Conservation (phyloP, 1,140 invertebrate genomes). For the Dufourea novaeangliae region DNA sequence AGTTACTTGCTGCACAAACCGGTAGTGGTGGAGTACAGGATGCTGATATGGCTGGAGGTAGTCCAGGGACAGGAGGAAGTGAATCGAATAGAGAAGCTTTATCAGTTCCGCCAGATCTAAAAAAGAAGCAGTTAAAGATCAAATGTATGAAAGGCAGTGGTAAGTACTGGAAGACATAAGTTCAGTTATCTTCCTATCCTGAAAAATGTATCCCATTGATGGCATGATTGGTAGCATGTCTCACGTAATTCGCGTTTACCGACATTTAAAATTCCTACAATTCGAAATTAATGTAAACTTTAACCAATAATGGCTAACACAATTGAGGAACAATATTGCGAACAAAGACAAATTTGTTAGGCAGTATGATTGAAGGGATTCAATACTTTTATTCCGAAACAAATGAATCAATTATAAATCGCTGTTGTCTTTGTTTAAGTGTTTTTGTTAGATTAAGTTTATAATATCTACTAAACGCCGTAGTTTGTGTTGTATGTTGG, state of each 20-base stretch:
- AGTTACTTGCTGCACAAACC: slow-evolving; percentile 72
- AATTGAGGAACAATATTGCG: background rate
- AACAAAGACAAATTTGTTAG: background rate
- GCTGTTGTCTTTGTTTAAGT: slow-evolving; percentile 33
- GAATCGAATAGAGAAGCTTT: slow-evolving; percentile 77
- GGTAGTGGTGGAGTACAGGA: slow-evolving; percentile 76
- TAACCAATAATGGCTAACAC: background rate
- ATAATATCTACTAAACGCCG: slow-evolving; percentile 3
- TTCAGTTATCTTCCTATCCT: slow-evolving; percentile 41
- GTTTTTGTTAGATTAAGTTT: slow-evolving; percentile 19
- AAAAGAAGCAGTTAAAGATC: slow-evolving; percentile 78
- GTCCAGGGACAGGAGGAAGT: slow-evolving; percentile 73
- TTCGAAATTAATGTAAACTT: slow-evolving; percentile 24
- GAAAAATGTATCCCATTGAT: slow-evolving; percentile 24
- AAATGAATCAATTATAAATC: background rate
- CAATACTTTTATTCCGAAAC: slow-evolving; percentile 1
- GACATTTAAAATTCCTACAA: slow-evolving; percentile 20
- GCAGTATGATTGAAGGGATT: slow-evolving; percentile 9
- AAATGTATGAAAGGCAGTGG: slow-evolving; percentile 78
- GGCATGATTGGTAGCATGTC: slow-evolving; percentile 13
- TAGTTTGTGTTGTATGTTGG: slow-evolving; percentile 9
- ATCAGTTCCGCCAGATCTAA: slow-evolving; percentile 73
- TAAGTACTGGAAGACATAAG: slow-evolving; percentile 80
- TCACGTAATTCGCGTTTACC: slow-evolving; percentile 13
- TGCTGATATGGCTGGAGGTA: slow-evolving; percentile 77